Base-by-base conservation (phyloP, 2,113 vertebrate genomes). In the Cacatua alba region DNA sequence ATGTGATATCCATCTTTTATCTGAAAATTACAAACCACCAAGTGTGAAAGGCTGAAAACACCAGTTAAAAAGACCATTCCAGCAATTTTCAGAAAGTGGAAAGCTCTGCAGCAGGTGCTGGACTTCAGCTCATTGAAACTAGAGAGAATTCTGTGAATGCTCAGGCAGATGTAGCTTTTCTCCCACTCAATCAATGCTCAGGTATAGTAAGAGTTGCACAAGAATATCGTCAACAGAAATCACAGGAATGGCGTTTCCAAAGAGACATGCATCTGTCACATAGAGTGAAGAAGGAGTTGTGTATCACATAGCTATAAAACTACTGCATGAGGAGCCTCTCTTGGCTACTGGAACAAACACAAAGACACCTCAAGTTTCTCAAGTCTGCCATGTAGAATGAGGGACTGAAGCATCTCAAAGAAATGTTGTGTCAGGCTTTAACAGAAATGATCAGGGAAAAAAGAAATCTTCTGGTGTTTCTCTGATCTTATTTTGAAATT, bases 91-190 rank as follows among this genome's bases (percentile, higher is more conserved):
- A 41, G 64, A 3, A 8, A 21, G 52, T 15, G 29, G 33, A 28
- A 64, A 31, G 53, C 31, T 78, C 51, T 0, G 0, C 0, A n/a
- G 48, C 0, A 18, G 63, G 52, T 23, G 63, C 31, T 74, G 72
- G 88, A 29, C 18, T 74, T 69, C 15, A 33, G 21, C 26, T 41
- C 10, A 3, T 41, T 35, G 33, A 86, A 86, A 43, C 9, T 43
- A 41, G 41, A 41, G 41, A 41, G 41, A 41, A 41, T 13, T 41
- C 72, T 75, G 72, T 72, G 64, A 39, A 14, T 85, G 86, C 59
- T 91, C 63, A 23, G 70, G 23, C 3, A 37, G 60, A 70, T 17
- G 41, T 17, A 57, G 79, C 63, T 84, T 91, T 82, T 74, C 52
- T 89, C 41, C 69, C 69, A 16, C 59, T 89, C 89, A 31, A 0